A percentile compares a stretch with the other conserved stretches of the same genome.
These are phyloP conservation scores for Oppia nitens DNA, from an alignment of 1,140 invertebrate species.

Conservation along the genomic window DNA sequence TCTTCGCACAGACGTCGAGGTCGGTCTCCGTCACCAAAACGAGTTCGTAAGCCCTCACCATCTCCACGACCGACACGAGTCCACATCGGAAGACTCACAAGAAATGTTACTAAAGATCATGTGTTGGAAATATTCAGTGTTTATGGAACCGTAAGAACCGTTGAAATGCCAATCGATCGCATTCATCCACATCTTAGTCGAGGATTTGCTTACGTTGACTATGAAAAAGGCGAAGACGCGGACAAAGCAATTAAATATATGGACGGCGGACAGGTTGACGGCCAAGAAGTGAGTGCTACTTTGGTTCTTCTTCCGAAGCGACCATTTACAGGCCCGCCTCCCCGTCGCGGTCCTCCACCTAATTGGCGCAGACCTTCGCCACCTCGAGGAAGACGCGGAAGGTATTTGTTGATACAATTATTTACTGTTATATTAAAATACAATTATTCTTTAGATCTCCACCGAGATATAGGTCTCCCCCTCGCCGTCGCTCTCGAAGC, in stretches of 20 bases:
- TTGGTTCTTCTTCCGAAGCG: conserved; percentile 63
- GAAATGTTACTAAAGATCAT: conserved; percentile 79
- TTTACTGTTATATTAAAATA: background rate
- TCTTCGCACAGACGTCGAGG: conserved; percentile 15
- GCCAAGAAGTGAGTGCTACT: conserved; percentile 79
- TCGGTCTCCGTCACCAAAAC: conserved; percentile 30
- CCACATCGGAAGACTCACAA: conserved; percentile 73
- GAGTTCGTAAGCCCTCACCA: conserved; percentile 58
- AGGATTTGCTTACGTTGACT: conserved; percentile 90
- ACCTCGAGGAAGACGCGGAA: conserved; percentile 22
- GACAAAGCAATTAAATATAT: conserved; percentile 98
- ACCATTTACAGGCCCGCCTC: conserved; percentile 30
- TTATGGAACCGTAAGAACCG: conserved; percentile 72
- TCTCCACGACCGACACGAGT: conserved; percentile 66
- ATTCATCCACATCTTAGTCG: conserved; percentile 63
- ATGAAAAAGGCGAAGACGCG: conserved; percentile 77
- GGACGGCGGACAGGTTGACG: conserved; percentile 76
- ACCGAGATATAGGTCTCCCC: conserved; percentile 29
- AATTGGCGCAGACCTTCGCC: conserved; percentile 32
- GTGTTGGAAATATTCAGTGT: conserved; percentile 83
- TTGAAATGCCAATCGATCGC: conserved; percentile 75
- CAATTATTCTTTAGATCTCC: background rate
- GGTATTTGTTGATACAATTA: background rate
- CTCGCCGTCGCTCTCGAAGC: conserved; percentile 33
- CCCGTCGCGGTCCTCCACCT: conserved; percentile 36